Conservation (phyloP, 2,888 invertebrate genomes). For the Rhagophthalmus giganteus region DNA sequence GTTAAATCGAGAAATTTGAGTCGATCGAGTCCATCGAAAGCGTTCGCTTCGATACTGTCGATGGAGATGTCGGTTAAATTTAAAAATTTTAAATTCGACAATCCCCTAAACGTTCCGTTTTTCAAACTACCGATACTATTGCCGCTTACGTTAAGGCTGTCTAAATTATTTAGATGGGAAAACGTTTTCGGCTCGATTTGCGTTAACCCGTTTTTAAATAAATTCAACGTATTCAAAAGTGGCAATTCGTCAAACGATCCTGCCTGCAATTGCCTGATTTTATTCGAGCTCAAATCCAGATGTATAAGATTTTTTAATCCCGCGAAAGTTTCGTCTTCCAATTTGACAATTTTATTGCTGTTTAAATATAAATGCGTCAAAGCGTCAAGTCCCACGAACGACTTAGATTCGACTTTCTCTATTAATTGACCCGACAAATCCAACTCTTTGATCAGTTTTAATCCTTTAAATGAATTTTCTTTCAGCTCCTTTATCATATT, state of each 20-base stretch:
- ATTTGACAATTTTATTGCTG: constrained; percentile 1
- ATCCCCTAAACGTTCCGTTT: constrained; percentile 6
- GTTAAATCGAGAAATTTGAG: constrained; percentile 2
- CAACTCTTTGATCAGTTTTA: constrained; percentile 1
- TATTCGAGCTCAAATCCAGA: constrained; percentile 14
- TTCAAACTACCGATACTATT: not conserved
- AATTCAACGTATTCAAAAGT: not conserved
- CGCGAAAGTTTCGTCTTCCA: not conserved
- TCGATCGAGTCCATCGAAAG: constrained; percentile 3
- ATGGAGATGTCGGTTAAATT: constrained; percentile 2
- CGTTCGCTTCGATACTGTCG: not conserved
- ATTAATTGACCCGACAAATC: constrained; percentile 11
- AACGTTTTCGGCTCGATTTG: constrained; percentile 3
- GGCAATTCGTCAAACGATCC: not conserved
- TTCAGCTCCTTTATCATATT: constrained; percentile 4
- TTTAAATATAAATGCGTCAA: constrained; percentile 6
- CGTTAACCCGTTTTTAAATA: not conserved
- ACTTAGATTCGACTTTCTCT: not conserved
- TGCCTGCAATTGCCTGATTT: not conserved
- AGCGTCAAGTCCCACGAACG: constrained; percentile 2
- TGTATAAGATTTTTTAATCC: not conserved
- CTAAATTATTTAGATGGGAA: not conserved
- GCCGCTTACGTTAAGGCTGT: constrained; percentile 1
- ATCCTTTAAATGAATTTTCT: constrained; percentile 5
- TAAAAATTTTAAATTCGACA: constrained; percentile 1